Evolutionary conservation across 2,113 vertebrate genomes (phyloP).

Genomic region (Chelonoidis abingdonii): DNA sequence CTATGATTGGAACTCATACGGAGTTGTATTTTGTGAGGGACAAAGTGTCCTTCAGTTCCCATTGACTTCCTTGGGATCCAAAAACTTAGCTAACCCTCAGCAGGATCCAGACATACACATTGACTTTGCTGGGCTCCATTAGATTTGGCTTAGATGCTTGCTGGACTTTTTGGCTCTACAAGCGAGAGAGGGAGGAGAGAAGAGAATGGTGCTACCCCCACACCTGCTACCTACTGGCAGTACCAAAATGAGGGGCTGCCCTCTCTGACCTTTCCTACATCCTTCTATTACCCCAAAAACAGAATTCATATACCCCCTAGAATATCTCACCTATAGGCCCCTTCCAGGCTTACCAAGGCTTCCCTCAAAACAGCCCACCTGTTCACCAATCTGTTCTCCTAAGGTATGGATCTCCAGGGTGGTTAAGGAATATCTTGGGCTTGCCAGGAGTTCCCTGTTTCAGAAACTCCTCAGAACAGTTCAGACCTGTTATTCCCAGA

Average conservation of each 20-base stretch:
- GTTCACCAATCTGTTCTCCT: not conserved
- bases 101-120: accelerated
- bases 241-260: not conserved
- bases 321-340: not conserved
- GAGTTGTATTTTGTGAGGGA: accelerated
- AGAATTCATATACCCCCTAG: not conserved
- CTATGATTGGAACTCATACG: not conserved
- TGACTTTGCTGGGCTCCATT: accelerated
- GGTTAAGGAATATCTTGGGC: not conserved
- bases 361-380: not conserved
- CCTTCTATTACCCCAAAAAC: not conserved
- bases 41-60: not conserved
- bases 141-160: not conserved
- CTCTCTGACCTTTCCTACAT: not conserved
- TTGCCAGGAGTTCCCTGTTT: not conserved
- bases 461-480: not conserved
- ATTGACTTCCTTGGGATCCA: not conserved
- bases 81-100: not conserved
- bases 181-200: not conserved
- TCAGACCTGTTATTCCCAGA: not conserved
- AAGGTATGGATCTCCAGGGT: not conserved
- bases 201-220: not conserved
- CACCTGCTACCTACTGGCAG: not conserved
- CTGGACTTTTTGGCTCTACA: not conserved
- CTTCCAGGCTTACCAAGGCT: not conserved